phyloP scores from a whole-genome alignment of 2,797 vertebrate species.

The Forpus xanthops region DNA sequence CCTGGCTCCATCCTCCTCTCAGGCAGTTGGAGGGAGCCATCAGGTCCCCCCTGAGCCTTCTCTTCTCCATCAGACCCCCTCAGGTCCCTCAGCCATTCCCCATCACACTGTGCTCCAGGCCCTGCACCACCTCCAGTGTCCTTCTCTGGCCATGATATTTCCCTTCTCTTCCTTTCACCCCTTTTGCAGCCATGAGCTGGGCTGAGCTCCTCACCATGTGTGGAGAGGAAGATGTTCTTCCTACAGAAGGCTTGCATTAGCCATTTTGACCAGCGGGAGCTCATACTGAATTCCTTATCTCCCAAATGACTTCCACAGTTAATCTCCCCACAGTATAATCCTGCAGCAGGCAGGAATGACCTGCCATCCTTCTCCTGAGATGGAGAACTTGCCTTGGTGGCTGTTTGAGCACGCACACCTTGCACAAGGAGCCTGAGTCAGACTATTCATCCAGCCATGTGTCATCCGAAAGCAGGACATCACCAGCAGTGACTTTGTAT shows the following conservation, averaged over 20 bases:
- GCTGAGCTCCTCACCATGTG: neutral
- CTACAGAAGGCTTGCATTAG: neutral
- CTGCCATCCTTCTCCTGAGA: neutral
- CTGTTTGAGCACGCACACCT: neutral
- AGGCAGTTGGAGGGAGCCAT: too few relatives aligned
- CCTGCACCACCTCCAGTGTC: rapidly evolving
- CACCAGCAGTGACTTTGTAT: neutral
- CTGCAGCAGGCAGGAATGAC: neutral
- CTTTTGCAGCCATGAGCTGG: neutral
- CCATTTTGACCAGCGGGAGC: neutral
- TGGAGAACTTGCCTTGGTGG: neutral
- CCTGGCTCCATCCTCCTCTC: rapidly evolving
- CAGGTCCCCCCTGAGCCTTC: neutral
- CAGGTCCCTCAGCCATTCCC: rapidly evolving
- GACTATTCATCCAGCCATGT: neutral
- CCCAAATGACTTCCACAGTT: neutral
- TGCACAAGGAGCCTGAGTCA: neutral
- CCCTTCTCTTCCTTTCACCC: neutral
- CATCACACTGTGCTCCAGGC: rapidly evolving
- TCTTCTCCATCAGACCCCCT: neutral
- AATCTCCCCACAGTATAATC: neutral
- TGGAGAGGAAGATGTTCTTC: neutral
- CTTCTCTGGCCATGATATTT: rapidly evolving
- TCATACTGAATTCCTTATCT: neutral
- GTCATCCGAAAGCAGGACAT: neutral